These are phyloP conservation scores for Eurois occulta DNA, from an alignment of 2,888 invertebrate genomes.

Conservation along the genomic window DNA sequence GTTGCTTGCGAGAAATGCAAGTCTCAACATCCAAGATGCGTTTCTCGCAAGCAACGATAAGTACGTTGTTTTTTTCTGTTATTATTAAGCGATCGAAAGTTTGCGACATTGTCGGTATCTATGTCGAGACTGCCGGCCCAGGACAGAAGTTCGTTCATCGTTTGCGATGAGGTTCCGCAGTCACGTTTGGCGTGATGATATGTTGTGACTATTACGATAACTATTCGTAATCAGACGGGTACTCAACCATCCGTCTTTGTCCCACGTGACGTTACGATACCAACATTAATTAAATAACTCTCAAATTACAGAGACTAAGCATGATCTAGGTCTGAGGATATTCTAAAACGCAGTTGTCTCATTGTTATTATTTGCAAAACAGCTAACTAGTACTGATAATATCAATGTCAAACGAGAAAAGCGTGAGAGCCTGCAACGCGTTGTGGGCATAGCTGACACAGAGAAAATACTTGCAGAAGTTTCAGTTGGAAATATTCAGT, in stretches of 20 bases:
- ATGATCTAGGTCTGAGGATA: conserved; percentile 30
- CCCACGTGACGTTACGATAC: background rate
- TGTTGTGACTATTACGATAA: background rate
- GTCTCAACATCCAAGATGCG: too few relatives aligned
- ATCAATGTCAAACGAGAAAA: conserved; percentile 64
- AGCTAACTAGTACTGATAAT: conserved; percentile 56
- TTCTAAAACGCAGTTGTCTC: conserved; percentile 37
- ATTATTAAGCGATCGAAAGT: too few relatives aligned
- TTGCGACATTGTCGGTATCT: too few relatives aligned
- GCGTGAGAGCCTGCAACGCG: conserved; percentile 66
- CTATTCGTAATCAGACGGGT: background rate
- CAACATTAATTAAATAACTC: conserved; percentile 1
- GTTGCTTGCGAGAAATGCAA: too few relatives aligned
- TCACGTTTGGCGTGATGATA: too few relatives aligned
- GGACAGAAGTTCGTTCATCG: too few relatives aligned
- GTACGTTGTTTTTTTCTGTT: too few relatives aligned
- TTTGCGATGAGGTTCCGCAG: too few relatives aligned
- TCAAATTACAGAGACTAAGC: conserved; percentile 23
- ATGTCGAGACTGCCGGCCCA: too few relatives aligned
- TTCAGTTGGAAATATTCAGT: background rate
- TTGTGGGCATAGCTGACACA: conserved; percentile 34
- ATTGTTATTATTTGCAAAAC: conserved; percentile 49
- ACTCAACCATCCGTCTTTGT: background rate
- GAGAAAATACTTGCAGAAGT: conserved; percentile 26
- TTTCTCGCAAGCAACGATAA: too few relatives aligned